Evolutionary conservation across 1,140 invertebrate genomes (phyloP).

Genomic region (Tribolium madens): DNA sequence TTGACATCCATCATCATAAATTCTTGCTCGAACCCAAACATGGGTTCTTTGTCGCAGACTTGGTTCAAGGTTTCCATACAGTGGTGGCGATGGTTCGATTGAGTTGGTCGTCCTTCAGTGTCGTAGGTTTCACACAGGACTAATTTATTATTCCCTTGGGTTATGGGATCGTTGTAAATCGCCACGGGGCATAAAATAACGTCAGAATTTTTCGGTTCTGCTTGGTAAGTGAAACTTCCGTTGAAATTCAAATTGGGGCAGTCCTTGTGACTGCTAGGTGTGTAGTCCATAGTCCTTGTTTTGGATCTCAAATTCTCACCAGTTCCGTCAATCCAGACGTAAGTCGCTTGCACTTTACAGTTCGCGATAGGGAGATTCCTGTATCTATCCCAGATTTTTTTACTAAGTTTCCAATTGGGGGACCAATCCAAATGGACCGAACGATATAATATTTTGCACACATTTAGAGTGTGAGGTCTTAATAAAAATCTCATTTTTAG

Average conservation of each 20-base stretch:
- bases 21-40: constrained; percentile 93
- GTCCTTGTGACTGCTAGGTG: constrained; percentile 71
- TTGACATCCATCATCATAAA: constrained; percentile 87
- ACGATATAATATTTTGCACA: background rate
- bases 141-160: constrained; percentile 88
- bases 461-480: background rate
- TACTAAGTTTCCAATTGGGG: constrained; percentile 72
- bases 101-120: constrained; percentile 69
- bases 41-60: constrained; percentile 84
- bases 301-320: constrained; percentile 85
- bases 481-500: background rate
- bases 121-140: constrained; percentile 89
- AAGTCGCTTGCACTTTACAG: constrained; percentile 78
- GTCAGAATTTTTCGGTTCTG: constrained; percentile 86
- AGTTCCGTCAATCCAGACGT: constrained; percentile 92
- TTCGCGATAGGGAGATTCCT: constrained; percentile 78
- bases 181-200: constrained; percentile 89
- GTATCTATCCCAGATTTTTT: constrained; percentile 77
- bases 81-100: constrained; percentile 80
- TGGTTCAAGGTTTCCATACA: constrained; percentile 82
- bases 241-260: constrained; percentile 97
- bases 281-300: constrained; percentile 66
- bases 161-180: constrained; percentile 94
- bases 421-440: constrained; percentile 62
- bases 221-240: constrained; percentile 88